These are phyloP conservation scores for Drosophila guanche DNA, from an alignment of 1,140 invertebrate genomes.

Conservation along the genomic window DNA sequence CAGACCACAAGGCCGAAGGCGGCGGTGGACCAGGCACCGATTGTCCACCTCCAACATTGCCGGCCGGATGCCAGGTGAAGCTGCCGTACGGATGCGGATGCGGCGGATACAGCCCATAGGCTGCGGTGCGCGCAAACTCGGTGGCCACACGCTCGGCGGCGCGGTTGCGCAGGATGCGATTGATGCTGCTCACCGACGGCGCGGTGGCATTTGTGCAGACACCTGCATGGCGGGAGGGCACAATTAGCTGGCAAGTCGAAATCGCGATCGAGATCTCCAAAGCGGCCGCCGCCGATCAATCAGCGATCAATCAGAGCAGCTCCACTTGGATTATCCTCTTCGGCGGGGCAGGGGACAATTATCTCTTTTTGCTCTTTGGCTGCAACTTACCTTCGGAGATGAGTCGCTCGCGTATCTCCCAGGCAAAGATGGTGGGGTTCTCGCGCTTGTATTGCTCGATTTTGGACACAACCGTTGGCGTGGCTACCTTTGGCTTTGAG, in stretches of 20 bases:
- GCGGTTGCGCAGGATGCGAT: conserved; percentile 94
- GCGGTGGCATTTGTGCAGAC: conserved; percentile 96
- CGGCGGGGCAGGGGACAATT: conserved; percentile 33
- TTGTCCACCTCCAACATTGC: conserved; percentile 50
- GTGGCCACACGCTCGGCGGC: conserved; percentile 95
- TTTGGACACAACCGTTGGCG: conserved; percentile 96
- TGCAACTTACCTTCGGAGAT: conserved; percentile 94
- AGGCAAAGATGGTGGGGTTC: conserved; percentile 99
- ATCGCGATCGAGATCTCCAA: conserved; percentile 26
- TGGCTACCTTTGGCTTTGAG: conserved; percentile 99
- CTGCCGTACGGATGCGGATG: conserved; percentile 87
- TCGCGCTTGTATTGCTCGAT: conserved; percentile 98
- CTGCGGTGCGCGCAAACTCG: conserved; percentile 95
- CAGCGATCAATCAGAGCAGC: conserved; percentile 31
- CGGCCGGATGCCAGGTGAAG: conserved; percentile 83
- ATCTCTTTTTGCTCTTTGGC: conserved; percentile 12
- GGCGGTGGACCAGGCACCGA: conserved; percentile 55
- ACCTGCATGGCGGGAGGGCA: conserved; percentile 57
- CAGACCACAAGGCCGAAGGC: conserved; percentile 62
- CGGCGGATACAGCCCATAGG: conserved; percentile 93
- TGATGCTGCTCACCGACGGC: conserved; percentile 96
- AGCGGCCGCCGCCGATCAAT: conserved; percentile 54
- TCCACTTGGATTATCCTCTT: conserved; percentile 32
- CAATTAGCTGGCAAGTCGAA: conserved; percentile 45
- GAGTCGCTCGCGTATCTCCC: conserved; percentile 96